Percentiles rank a stretch among this genome's conserved stretches.
These are phyloP conservation scores for Macaca fascicularis DNA, from an alignment of 2,113 vertebrate genomes.

Conservation along the genomic window T2T-MFA8v1.1 NC_088385.1:95569001-95569500, in stretches of 20 bases:
- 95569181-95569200: slow-evolving; percentile 45
- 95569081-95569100: neutral
- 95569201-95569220: neutral
- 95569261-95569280: neutral
- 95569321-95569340: neutral
- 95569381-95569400: too few relatives aligned
- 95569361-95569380: neutral
- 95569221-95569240: neutral
- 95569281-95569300: neutral
- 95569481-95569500: too few relatives aligned
- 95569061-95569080: neutral
- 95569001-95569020: neutral
- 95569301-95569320: slow-evolving; percentile 20
- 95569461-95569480: too few relatives aligned
- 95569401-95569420: too few relatives aligned
- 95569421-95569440: too few relatives aligned
- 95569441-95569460: too few relatives aligned
- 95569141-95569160: slow-evolving; percentile 48
- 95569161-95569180: slow-evolving; percentile 7
- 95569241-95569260: neutral
- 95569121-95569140: neutral
- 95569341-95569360: neutral
- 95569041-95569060: neutral
- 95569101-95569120: neutral
- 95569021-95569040: neutral